Base-by-base conservation (phyloP, 1,140 invertebrate genomes). In the Venustaconcha ellipsiformis region DNA sequence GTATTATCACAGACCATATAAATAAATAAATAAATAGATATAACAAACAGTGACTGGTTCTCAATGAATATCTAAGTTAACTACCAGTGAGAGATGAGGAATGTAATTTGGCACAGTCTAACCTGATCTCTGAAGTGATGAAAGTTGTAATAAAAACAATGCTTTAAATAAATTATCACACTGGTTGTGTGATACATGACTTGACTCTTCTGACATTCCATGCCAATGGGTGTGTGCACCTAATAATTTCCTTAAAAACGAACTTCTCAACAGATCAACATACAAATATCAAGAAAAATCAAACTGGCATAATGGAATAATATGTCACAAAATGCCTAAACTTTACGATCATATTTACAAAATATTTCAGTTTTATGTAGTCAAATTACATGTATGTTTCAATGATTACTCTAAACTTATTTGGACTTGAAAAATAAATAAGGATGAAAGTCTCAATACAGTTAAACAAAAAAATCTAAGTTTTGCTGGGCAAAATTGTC, bases 21-120 rank as follows among this genome's bases (percentile, higher is more conserved):
- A 77, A 77, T 77, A 77, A 77, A 77, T 77, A 77, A 77, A 77
- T 77, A 77, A 77, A 77, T 77, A 77, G 75, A 77, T 77, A 77
- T 72, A 72, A 77, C 72, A 70, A 77, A 77, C 72, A 63, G 75
- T 77, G 75, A 77, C 37, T 48, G 37, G 68, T 20, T 71, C 59
- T 59, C 75, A 48, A 77, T 77, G 75, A 77, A 68, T 77, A 67
- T 62, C 75, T 77, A 76, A 77, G 75, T 71, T 67, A 70, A 71
- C 75, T 77, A 77, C 69, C 75, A 72, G 75, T 77, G 75, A 68
- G 60, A 15, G 57, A 77, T 77, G 75, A 77, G 75, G 75, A 77
- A 77, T 77, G 75, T 77, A 60, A 77, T 77, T 77, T 77, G 75
- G 75, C 75, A 77, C 75, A 77, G 67, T 72, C 75, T 70, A 77